A percentile compares a stretch with the other conserved stretches of the same genome.
Evolutionary conservation across 53 echinoderm and acorn worm genomes (phyloP).

Genomic region (Echinometra lucunter): DNA sequence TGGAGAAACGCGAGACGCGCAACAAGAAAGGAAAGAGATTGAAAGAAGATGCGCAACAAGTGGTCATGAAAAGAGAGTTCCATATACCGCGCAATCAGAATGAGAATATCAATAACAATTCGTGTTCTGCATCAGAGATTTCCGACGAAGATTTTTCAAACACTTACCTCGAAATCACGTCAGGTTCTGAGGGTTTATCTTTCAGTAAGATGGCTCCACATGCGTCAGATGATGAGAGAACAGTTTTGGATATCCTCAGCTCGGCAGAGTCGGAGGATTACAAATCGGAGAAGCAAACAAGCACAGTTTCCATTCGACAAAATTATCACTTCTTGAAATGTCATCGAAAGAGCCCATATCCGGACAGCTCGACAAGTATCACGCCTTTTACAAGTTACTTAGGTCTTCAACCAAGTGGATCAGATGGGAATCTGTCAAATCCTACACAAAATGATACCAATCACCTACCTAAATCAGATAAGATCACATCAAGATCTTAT

Average conservation of each 20-base stretch:
- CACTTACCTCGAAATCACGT: neutral
- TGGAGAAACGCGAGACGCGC: neutral
- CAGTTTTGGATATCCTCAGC: constrained; percentile 8
- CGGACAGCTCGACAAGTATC: neutral
- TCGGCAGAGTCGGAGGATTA: neutral
- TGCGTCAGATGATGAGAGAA: constrained; percentile 31
- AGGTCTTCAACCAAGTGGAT: constrained; percentile 4
- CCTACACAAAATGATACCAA: neutral
- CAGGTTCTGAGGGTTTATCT: constrained; percentile 1
- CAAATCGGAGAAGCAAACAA: neutral
- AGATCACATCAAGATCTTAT: neutral
- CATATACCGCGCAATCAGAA: neutral
- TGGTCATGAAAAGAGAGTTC: neutral
- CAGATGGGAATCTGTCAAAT: neutral
- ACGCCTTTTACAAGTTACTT: constrained; percentile 10
- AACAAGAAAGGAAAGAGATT: neutral
- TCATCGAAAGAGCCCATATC: neutral
- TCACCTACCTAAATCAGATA: neutral
- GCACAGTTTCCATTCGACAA: neutral
- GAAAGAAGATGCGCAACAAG: neutral
- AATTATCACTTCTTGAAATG: neutral
- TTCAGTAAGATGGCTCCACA: neutral
- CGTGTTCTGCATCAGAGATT: neutral
- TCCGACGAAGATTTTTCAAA: constrained; percentile 2
- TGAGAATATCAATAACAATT: neutral